phyloP scores from a whole-genome alignment of 2,797 vertebrate genomes.

The Tachyglossus aculeatus region DNA sequence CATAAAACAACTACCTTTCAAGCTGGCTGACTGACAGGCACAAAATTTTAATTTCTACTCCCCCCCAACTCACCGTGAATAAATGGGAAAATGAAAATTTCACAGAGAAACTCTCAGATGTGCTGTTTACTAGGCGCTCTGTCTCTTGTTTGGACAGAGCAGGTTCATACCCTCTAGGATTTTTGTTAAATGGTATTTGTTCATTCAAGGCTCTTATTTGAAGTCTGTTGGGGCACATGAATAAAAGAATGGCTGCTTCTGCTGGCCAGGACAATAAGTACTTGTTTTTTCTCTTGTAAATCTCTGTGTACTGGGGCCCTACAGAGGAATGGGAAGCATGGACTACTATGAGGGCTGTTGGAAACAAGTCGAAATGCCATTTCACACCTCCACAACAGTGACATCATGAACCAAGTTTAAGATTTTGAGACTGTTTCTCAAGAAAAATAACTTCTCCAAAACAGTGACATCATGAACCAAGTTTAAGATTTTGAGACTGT shows the following conservation, averaged over 20 bases:
- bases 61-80: no score
- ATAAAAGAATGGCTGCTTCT: background rate
- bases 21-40: no score
- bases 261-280: background rate
- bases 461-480: background rate
- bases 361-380: background rate
- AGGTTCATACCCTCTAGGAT: background rate
- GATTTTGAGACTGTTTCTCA: background rate
- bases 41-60: no score
- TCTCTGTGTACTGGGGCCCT: background rate
- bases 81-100: no score
- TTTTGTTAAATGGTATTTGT: no score
- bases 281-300: conserved; percentile 3
- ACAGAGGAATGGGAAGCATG: rapidly evolving
- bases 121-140: background rate
- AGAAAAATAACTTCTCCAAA: background rate
- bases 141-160: background rate
- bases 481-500: rapidly evolving
- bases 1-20: no score
- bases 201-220: background rate
- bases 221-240: background rate
- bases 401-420: background rate
- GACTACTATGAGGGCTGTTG: background rate
- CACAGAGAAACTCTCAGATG: no score
- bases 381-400: background rate